Evolutionary conservation across 2,888 invertebrate genomes (phyloP), one percentile per base, ranked within the genome.

Genomic region (Incurvaria masculella): DNA sequence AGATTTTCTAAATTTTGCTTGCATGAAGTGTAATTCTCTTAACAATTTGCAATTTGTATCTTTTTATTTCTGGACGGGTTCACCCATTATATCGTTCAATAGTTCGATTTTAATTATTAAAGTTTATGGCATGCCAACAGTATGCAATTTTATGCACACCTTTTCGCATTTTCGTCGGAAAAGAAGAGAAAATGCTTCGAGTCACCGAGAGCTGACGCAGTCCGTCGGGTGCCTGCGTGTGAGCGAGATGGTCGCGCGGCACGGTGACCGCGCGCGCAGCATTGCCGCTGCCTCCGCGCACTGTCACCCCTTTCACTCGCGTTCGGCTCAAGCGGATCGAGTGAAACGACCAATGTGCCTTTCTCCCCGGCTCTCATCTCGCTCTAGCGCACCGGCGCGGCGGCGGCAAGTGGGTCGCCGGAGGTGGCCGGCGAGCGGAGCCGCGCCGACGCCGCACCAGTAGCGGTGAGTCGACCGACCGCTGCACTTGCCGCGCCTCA

Each of bases 281-380:
- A 59, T 58, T 55, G 60, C 61, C 61, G 62, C 65, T 64, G 63
- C 72, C 69, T 69, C 69, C 71, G 72, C 64, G 64, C 65, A 63
- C 62, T 64, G 65, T 71, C 66, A 72, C 74, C 76, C 76, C 76
- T 76, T 76, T 76, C 76, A 76, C 76, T 76, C 72, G 66, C 69
- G 65, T 68, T 72, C 67, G 67, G 67, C 65, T 66, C 66, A 61
- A 69, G 60, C 67, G 72, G 67, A 71, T 70, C 66, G 69, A 70
- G 71, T 65, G 68, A 66, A 72, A 71, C 72, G 65, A 64, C 47
- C 20, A 33, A 58, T 59, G 65, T 65, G 74, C 76, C 76, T 76
- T 76, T 76, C 76, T 74, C 76, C 68, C 64, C 72, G n/a, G 62
- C 72, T 63, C 61, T 65, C 65, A 61, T 76, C 76, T 74, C 74